Evolutionary conservation across 2,888 invertebrate species (phyloP), one percentile per base, ranked within the genome.

Genomic region (Melieria picta): DNA sequence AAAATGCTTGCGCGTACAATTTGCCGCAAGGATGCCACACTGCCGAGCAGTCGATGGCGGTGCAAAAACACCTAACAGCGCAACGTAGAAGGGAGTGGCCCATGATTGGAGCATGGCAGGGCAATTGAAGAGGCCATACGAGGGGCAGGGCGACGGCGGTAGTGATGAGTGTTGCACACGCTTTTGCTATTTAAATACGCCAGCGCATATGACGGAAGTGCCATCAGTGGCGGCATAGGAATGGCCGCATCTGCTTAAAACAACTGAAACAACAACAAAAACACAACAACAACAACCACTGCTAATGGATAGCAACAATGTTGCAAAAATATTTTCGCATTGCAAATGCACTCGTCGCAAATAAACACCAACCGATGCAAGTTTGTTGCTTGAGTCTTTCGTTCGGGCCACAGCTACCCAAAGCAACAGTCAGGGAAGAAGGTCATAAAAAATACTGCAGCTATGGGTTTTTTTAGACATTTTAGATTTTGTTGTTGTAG

Each of bases 11-110:
- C 30, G 30, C 30, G 30, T 30, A 30, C 30, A 30, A 30, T 30
- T 30, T 30, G 30, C 30, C 30, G 30, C 30, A 30, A 30, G 30
- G 30, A 30, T 30, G 30, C 30, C 30, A 30, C 30, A 30, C 30
- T 30, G 30, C 30, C 30, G 30, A 30, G 30, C 30, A 30, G 30
- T 30, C 30, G 76, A 82, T 80, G 80, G 65, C 61, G 61, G 62
- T 66, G 61, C 65, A 62, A 65, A 71, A 61, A 66, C 61, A 61
- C 50, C 58, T 42, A 60, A 30, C 30, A 30, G 30, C 30, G 30
- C 30, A 30, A 30, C 30, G 30, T 30, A 30, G 30, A 30, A 30
- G 30, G 30, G 30, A 30, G 30, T 30, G 30, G 30, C 30, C 2
- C 30, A 30, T 30, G 30, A 30, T 30, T 30, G 30, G 30, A 30